These are phyloP conservation scores for Meriones psammophilus DNA, from an alignment of 2,797 vertebrate genomes.

Conservation along the genomic window DNA sequence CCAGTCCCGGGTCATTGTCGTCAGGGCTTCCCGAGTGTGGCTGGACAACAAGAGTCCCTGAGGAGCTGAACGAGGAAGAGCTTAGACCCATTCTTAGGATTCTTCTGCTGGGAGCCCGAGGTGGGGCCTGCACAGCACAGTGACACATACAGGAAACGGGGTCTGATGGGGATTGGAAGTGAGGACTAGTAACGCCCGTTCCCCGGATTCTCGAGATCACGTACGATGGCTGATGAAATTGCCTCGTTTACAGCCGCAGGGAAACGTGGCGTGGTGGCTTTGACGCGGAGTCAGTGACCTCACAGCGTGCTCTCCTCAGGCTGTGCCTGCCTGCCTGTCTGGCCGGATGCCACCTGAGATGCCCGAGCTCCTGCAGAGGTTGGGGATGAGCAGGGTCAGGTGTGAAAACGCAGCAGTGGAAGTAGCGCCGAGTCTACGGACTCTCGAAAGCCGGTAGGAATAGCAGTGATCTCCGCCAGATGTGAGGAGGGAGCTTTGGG, in stretches of 20 bases:
- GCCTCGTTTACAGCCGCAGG: not conserved
- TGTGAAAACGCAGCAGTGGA: conserved; percentile 20
- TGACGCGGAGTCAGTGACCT: not conserved
- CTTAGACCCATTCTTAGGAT: not conserved
- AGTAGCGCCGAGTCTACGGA: not conserved
- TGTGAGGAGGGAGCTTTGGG: not conserved
- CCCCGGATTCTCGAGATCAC: not conserved
- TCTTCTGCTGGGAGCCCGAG: not conserved
- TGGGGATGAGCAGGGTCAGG: conserved; percentile 6
- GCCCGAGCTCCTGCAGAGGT: not conserved
- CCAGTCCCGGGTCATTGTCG: not conserved
- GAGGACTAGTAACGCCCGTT: not conserved
- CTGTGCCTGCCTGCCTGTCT: not conserved
- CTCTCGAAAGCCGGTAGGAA: not conserved
- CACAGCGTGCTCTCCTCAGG: not conserved
- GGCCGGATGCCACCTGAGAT: not conserved
- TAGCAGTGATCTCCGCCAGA: not conserved
- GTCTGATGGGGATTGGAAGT: not conserved
- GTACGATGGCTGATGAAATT: not conserved
- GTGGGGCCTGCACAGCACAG: not conserved
- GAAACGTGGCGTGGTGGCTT: not conserved
- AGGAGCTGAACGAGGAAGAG: not conserved
- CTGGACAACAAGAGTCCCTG: not conserved
- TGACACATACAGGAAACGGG: not conserved
- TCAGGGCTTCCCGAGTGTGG: not conserved